Base-by-base conservation (phyloP, 2,113 vertebrate genomes). In the Limanda limanda region DNA sequence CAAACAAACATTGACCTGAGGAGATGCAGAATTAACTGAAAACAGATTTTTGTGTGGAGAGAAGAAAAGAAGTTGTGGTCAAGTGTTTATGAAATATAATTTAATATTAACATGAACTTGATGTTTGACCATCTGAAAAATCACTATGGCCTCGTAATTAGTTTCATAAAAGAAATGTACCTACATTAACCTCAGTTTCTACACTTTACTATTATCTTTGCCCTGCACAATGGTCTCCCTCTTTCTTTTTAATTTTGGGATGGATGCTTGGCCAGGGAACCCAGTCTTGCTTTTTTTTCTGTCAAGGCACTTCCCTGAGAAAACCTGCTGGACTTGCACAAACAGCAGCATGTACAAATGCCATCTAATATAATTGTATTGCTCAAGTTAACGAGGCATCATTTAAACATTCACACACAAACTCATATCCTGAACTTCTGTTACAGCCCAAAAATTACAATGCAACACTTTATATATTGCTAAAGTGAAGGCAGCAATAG, bases 291-390 rank as follows among this genome's bases (percentile, higher is more conserved):
- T 54, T 54, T n/a, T 54, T 63, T 76, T 11, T 45, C 65, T 65
- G 42, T 68, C 59, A 55, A 55, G 52, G 42, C 71, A 54, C 51
- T 78, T 48, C 47, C 37, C 67, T 0, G 23, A 61, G 24, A 73
- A 79, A 74, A 74, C 45, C 55, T 81, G 78, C 76, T 79, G 72
- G 73, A 82, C 70, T 78, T 78, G 85, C 71, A 86, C 78, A 88
- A 82, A 71, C 45, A 75, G 67, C 55, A 45, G 11, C 3, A 66
- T 83, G 80, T 79, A 76, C 52, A 81, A 86, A 88, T 79, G 24
- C 59, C 21, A 70, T 74, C 82, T 72, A 79, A 85, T 55, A 57
- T 68, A 61, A 83, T 74, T 71, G 66, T 27, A 68, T 65, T 86
- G 74, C 61, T 87, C 52, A 79, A 47, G 51, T 78, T 71, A 78